Evolutionary conservation across 2,888 invertebrate species (phyloP).

Genomic region (Oscheius sp.): DNA sequence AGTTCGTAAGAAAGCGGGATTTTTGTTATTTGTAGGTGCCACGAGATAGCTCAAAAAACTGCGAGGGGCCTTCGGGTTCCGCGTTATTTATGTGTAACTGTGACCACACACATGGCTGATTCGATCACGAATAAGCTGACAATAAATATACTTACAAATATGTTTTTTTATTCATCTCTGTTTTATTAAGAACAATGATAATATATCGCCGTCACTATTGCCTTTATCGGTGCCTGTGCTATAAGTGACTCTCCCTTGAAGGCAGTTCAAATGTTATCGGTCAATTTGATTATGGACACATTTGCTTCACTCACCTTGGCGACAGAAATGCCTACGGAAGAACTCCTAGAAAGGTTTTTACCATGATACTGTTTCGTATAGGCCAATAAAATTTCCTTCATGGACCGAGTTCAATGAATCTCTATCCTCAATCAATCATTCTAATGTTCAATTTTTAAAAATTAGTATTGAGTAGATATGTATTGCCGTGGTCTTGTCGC

Average conservation of each 20-base stretch:
- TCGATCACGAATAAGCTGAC: not conserved
- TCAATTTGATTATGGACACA: slow-evolving; percentile 76
- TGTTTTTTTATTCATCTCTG: not conserved
- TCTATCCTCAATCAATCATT: too few species aligned
- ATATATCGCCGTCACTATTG: slow-evolving; percentile 74
- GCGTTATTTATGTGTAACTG: slow-evolving; percentile 13
- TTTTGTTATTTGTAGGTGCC: slow-evolving; percentile 24
- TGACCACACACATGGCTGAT: not conserved
- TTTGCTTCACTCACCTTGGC: slow-evolving; percentile 75
- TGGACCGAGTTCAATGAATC: too few species aligned
- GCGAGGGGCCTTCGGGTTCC: not conserved
- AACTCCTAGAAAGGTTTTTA: slow-evolving; percentile 73
- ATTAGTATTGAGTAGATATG: too few species aligned
- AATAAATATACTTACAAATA: not conserved
- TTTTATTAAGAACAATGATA: too few species aligned
- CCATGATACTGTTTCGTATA: too few species aligned
- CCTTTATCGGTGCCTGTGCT: slow-evolving; percentile 74
- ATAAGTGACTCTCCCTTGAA: slow-evolving; percentile 72
- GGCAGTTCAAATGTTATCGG: slow-evolving; percentile 75
- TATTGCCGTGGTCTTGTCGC: not conserved
- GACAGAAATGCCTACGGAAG: slow-evolving; percentile 74
- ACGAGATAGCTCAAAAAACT: slow-evolving; percentile 25
- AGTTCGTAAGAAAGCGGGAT: slow-evolving; percentile 17
- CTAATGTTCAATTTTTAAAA: too few species aligned
- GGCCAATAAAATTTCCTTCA: too few species aligned